Evolutionary conservation across 2,113 vertebrate species (phyloP), one percentile per base, ranked within the genome.

Genomic region (Pygathrix nemaeus): DNA sequence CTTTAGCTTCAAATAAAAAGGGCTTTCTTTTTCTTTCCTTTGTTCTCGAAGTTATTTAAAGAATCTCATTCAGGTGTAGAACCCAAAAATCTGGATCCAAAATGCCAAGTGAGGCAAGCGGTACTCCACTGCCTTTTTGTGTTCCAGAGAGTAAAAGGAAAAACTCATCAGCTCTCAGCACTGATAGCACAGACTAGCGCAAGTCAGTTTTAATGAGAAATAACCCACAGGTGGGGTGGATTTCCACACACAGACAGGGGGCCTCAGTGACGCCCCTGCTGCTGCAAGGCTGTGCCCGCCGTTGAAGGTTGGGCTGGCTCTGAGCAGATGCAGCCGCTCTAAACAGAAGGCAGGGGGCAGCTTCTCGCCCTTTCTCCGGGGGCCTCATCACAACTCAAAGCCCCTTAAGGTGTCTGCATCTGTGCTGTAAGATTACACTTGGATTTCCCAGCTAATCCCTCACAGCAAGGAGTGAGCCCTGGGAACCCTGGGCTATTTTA

Each of bases 1-100:
- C 48, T 48, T 75, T 0, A 1, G 21, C 10, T 13, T 30, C 52
- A 52, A 2, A 97, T 40, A 73, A 79, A 59, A 92, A 40, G 61
- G 52, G 17, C 32, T 86, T 80, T 72, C 59, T 87, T 64, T 52
- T 80, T 64, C 48, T 80, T n/a, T n/a, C 57, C 38, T 85, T 75
- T 84, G 21, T 30, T 23, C 79, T 64, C 64, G n/a, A 73, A 68
- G 40, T 86, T 89, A 94, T 23, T 38, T 93, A 57, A 89, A 96
- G 61, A 59, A 59, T 35, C 80, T 89, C 82, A 76, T 91, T 96
- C n/a, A 88, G 38, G 61, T 40, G 9, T 17, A 94, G 64, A 97
- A 96, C 20, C 73, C 88, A 88, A 80, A 97, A 96, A 97, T 87
- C 50, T 68, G 59, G 3, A 32, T 43, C 86, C 87, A 85, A 96